Evolutionary conservation across 1,140 invertebrate species (phyloP), one percentile per base, ranked within the genome.

Genomic region (Cephus cinctus): DNA sequence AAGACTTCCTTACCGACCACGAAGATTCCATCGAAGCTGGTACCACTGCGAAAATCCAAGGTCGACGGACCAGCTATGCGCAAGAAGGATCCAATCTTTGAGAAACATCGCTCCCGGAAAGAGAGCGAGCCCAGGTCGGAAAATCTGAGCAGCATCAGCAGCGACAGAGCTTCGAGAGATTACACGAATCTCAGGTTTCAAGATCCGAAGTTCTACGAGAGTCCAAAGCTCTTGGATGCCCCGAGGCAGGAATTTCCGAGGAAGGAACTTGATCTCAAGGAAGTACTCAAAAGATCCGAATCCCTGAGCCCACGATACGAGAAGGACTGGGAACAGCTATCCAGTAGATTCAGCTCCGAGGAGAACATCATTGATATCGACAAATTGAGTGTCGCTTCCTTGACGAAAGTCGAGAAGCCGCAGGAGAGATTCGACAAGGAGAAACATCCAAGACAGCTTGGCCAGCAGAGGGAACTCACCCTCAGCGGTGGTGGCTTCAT

Each of bases 401-500:
- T 74, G 2, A 55, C 52, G 0, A 62, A 65, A 35, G 57, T 63
- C 0, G 58, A 67, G 11, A 54, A 39, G 30, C 14, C 46, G 1
- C 46, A 50, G 5, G 58, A 67, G 0, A 66, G 67, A 52, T 58
- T 69, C 19, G 69, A 69, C 22, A 60, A 63, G 15, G 67, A 75
- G 20, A 76, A 70, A 47, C 66, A 68, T 23, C 59, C 60, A 5
- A 65, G 57, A 14, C 71, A 71, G 14, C 39, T 62, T 4, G 47
- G 57, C 5, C 62, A 65, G 12, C 69, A 66, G 25, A 73, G 69
- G 42, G 78, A 78, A 34, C 57, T 82, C 9, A 73, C 64, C 1
- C 45, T 78, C 0, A 77, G 61, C 31, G 75, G 85, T 4, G 84
- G 81, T 49, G 86, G 86, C 3, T 80, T 77, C 8, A 86, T 87